A percentile compares a stretch with the other conserved stretches of the same genome.
Evolutionary conservation across 2,888 invertebrate species (phyloP).

Genomic region (Pristionchus entomophagus): DNA sequence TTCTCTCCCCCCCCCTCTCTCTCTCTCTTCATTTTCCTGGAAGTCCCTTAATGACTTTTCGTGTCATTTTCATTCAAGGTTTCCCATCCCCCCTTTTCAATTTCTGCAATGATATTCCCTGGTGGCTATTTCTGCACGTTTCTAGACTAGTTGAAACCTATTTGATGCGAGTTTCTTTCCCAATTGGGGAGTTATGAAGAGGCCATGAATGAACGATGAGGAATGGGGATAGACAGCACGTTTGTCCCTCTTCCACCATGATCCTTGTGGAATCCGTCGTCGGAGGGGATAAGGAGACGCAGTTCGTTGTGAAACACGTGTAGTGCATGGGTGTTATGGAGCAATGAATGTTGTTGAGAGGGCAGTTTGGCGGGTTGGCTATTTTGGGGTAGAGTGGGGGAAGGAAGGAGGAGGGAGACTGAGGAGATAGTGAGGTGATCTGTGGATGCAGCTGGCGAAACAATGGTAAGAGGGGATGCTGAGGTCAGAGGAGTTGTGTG

Average conservation of each 20-base stretch:
- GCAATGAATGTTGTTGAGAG: not conserved
- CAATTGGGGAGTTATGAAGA: slow-evolving; percentile 2
- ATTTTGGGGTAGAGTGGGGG: not conserved
- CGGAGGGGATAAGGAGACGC: not conserved
- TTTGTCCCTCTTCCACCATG: not conserved
- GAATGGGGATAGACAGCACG: not conserved
- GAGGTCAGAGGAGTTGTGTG: not conserved
- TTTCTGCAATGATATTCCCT: not conserved
- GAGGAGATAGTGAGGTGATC: not conserved
- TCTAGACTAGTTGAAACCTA: not conserved
- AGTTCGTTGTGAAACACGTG: not conserved
- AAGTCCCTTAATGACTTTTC: not conserved
- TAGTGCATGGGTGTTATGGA: not conserved
- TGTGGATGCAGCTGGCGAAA: not conserved
- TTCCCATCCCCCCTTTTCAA: not conserved
- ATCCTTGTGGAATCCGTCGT: not conserved
- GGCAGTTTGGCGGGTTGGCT: not conserved
- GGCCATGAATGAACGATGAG: not conserved
- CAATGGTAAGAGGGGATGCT: not conserved
- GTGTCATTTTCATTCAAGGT: not conserved
- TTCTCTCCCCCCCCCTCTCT: not conserved
- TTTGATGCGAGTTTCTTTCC: not conserved
- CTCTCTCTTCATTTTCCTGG: not conserved
- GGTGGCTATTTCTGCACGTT: not conserved
- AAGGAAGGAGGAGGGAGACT: not conserved